Evolutionary conservation across 35 echinoderm and acorn worm genomes (phyloP).

Genomic region (Lytechinus variegatus): DNA sequence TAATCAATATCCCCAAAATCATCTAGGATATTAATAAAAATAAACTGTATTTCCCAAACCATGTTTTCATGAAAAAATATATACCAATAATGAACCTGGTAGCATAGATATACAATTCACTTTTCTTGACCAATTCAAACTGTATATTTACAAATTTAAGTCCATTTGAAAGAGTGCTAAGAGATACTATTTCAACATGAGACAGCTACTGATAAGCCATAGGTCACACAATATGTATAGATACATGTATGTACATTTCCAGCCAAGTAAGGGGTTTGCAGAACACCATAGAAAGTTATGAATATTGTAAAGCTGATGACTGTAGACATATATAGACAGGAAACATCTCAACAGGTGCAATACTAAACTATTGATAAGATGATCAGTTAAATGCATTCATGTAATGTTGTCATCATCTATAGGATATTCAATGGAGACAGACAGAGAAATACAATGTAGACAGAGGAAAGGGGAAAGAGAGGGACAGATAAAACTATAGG

Average conservation of each 20-base stretch:
- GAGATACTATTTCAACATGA: background rate
- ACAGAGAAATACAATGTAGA: background rate
- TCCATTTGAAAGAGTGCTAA: background rate
- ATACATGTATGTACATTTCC: background rate
- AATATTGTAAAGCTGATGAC: background rate
- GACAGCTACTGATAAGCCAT: background rate
- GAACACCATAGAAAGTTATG: background rate
- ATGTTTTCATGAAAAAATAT: background rate
- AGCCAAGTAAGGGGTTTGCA: background rate
- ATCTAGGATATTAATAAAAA: too few species aligned
- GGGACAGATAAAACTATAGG: background rate
- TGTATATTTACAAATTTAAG: background rate
- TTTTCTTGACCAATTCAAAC: background rate
- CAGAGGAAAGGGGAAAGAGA: background rate
- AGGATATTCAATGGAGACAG: background rate
- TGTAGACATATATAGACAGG: background rate
- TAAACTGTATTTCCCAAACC: too few species aligned
- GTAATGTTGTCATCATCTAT: background rate
- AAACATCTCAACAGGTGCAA: background rate
- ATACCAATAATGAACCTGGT: background rate
- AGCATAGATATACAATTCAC: background rate
- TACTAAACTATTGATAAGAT: background rate
- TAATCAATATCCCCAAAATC: too few species aligned
- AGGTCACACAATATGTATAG: constrained; percentile 3
- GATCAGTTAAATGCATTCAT: background rate